Percentiles rank a stretch among this genome's conserved stretches.
Evolutionary conservation across 2,113 vertebrate species (phyloP).

Genomic region (Phalacrocorax aristotelis): DNA sequence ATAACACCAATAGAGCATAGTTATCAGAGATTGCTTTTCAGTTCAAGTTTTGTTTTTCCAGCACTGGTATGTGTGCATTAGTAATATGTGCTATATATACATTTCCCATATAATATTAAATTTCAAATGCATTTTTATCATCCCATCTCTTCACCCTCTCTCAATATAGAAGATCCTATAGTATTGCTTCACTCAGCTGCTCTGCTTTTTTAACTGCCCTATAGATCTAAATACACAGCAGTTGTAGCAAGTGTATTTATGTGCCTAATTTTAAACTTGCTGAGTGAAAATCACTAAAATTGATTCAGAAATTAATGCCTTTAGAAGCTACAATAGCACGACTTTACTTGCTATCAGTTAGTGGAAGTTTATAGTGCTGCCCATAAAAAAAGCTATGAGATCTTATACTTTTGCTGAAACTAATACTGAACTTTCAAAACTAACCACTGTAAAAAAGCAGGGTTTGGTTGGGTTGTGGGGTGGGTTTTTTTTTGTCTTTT

Average conservation of each 20-base stretch:
- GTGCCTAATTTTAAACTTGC: constrained; percentile 18
- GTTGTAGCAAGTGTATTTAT: not conserved
- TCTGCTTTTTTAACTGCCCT: not conserved
- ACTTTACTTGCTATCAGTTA: not conserved
- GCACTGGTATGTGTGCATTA: not conserved
- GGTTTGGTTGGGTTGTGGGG: accelerated
- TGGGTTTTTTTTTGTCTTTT: too few species aligned
- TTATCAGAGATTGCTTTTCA: not conserved
- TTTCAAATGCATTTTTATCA: constrained; percentile 19
- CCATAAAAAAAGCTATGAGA: not conserved
- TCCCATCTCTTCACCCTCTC: not conserved
- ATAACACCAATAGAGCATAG: not conserved
- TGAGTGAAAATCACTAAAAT: not conserved
- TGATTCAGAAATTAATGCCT: not conserved
- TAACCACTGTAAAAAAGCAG: not conserved
- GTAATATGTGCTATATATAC: not conserved
- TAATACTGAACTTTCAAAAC: not conserved
- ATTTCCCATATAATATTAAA: not conserved
- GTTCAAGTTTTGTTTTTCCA: not conserved
- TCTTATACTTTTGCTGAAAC: not conserved
- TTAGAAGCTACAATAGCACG: not conserved
- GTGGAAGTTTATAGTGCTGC: not conserved
- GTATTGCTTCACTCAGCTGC: not conserved
- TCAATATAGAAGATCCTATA: not conserved
- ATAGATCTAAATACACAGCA: not conserved